Base-by-base conservation (phyloP, 2,113 vertebrate species). In the Myotis davidii region DNA sequence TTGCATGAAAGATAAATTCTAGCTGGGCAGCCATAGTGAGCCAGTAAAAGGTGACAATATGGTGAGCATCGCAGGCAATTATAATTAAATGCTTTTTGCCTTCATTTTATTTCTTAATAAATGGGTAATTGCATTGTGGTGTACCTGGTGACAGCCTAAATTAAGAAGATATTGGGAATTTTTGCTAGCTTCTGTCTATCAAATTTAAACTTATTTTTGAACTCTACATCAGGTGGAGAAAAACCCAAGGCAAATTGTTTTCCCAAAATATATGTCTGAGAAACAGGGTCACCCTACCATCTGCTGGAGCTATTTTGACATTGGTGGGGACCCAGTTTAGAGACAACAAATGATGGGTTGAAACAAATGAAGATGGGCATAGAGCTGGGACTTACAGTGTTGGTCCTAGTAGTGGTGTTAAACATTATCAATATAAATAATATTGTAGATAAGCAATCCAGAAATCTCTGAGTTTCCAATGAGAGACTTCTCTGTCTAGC, bases 1-100 rank as follows among this genome's bases (percentile, higher is more conserved):
- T 98, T 98, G 97, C 96, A 96, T 89, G 95, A 97, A 98, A 98
- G 97, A 94, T 90, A 96, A 97, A 98, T 97, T 98, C 98, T 98
- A 97, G 96, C 98, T 98, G 98, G 94, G 98, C 96, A 97, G 97
- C 96, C 97, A 86, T 70, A 98, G 96, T 85, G 54, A 95, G 91
- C 94, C 95, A 88, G 95, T 91, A 90, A 96, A 95, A 93, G 94
- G 97, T 97, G 96, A 96, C 97, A 98, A 98, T 98, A 97, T 95
- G 94, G 97, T 98, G 96, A 97, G 91, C 96, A 98, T 97, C 93
- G 76, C 88, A 97, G 85, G 85, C 96, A 98, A 98, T 98, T 98
- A 98, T 98, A 25, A 0, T 97, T 97, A 98, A 98, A 97, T 97
- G 84, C n/a, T 93, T 95, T 98, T 98, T 98, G 96, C 98, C 97